phyloP scores from a whole-genome alignment of 2,888 invertebrate genomes.

The Lasioglossum lativentre region DNA sequence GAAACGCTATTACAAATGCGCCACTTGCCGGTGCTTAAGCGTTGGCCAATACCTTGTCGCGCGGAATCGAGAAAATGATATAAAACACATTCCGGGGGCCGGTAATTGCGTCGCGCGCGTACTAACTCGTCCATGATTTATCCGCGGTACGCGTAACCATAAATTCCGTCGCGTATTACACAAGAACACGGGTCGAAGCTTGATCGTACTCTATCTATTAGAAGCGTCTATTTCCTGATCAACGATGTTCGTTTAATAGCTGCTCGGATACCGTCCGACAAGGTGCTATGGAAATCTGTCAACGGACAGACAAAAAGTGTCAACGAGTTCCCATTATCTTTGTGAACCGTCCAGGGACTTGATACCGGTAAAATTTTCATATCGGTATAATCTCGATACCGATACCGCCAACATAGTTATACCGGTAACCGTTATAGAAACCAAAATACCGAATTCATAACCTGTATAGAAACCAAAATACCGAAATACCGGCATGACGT shows the following conservation, averaged over 20 bases:
- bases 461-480: no score
- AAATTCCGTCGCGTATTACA: conserved; percentile 45
- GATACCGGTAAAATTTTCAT: no score
- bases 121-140: conserved; percentile 55
- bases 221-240: conserved; percentile 32
- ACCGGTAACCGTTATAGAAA: no score
- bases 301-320: conserved; percentile 37
- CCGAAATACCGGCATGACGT: no score
- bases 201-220: conserved; percentile 35
- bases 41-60: conserved; percentile 53
- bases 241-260: conserved; percentile 9
- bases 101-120: conserved; percentile 52
- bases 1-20: conserved; percentile 64
- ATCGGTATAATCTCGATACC: no score
- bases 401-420: no score
- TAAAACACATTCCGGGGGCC: conserved; percentile 38
- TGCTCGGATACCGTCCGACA: background rate
- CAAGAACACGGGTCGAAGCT: conserved; percentile 31
- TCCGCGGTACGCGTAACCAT: conserved; percentile 38
- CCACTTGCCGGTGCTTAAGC: conserved; percentile 39
- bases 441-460: no score
- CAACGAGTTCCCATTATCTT: conserved; percentile 62
- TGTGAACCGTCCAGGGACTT: conserved; percentile 38
- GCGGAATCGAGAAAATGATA: conserved; percentile 53
- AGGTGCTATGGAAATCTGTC: background rate